Percentiles rank a stretch among this genome's conserved stretches.
phyloP scores from a whole-genome alignment of 2,113 vertebrate genomes.

The Macroglossus sobrinus region DNA sequence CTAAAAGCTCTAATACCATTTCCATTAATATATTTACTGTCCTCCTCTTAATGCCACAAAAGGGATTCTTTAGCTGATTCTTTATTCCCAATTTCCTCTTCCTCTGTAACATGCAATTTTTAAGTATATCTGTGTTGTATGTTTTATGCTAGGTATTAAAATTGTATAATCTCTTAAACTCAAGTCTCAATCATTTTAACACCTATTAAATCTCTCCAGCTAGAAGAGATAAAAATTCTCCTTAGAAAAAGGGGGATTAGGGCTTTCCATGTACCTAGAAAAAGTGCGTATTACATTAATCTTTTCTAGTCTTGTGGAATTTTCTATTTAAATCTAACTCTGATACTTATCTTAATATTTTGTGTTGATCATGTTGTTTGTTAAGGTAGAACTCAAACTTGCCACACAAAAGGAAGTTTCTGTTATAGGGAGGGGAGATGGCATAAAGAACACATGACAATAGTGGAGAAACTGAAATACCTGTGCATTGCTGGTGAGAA shows the following conservation, averaged over 20 bases:
- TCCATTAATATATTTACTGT: neutral
- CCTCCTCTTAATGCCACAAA: neutral
- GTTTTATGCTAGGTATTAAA: conserved; percentile 47
- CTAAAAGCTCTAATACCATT: neutral
- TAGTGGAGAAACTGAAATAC: neutral
- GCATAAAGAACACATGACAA: neutral
- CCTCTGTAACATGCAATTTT: conserved; percentile 8
- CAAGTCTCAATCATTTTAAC: conserved; percentile 37
- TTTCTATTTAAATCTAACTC: neutral
- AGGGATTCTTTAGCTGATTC: neutral
- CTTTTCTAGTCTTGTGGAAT: neutral
- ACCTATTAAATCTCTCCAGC: conserved; percentile 27
- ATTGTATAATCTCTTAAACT: conserved; percentile 37
- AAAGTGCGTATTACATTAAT: neutral
- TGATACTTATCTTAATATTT: neutral
- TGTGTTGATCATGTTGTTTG: neutral
- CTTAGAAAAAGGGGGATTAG: neutral
- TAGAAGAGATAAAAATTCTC: conserved; percentile 23
- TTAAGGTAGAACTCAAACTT: neutral
- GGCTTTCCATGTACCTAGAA: neutral
- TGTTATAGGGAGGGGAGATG: neutral
- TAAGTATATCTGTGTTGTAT: neutral
- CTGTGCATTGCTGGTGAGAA: neutral
- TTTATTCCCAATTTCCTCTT: conserved; percentile 31
- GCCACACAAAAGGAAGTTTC: neutral